Evolutionary conservation across 2,113 vertebrate genomes (phyloP).

Genomic region (Ammodytes marinus): DNA sequence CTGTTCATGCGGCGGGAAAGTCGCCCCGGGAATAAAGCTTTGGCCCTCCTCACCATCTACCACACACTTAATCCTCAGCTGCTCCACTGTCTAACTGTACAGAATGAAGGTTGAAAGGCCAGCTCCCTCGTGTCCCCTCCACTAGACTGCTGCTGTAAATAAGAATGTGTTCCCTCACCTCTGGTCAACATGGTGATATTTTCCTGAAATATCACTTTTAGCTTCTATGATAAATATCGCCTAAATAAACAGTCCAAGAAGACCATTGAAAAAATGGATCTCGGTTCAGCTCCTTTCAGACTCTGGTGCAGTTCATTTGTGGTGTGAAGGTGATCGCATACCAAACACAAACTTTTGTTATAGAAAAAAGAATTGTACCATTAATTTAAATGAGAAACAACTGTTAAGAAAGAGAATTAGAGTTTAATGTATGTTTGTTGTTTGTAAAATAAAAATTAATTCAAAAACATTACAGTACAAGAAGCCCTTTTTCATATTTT

Average conservation of each 20-base stretch:
- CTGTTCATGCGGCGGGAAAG: slow-evolving; percentile 36
- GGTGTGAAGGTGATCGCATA: background rate
- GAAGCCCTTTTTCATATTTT: background rate
- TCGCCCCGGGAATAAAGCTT: slow-evolving; percentile 38
- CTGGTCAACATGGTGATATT: background rate
- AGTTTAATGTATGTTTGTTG: no score
- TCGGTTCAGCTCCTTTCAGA: background rate
- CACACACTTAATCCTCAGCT: slow-evolving; percentile 60
- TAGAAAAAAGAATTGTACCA: background rate
- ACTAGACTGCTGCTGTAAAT: slow-evolving; percentile 63
- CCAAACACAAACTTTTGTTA: background rate
- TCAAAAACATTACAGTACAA: background rate
- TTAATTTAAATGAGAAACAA: background rate
- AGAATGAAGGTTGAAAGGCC: slow-evolving; percentile 70
- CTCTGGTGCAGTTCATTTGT: background rate
- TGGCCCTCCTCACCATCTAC: slow-evolving; percentile 31
- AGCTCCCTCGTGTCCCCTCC: slow-evolving; percentile 57
- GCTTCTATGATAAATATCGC: slow-evolving; percentile 2
- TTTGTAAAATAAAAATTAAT: background rate
- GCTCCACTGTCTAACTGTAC: slow-evolving; percentile 55
- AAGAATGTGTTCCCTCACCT: slow-evolving; percentile 24
- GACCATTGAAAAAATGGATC: background rate
- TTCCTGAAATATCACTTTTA: slow-evolving; percentile 24
- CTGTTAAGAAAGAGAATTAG: background rate
- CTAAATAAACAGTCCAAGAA: background rate